phyloP scores from a whole-genome alignment of 2,888 invertebrate genomes.

The Lithophane semibrunnea region DNA sequence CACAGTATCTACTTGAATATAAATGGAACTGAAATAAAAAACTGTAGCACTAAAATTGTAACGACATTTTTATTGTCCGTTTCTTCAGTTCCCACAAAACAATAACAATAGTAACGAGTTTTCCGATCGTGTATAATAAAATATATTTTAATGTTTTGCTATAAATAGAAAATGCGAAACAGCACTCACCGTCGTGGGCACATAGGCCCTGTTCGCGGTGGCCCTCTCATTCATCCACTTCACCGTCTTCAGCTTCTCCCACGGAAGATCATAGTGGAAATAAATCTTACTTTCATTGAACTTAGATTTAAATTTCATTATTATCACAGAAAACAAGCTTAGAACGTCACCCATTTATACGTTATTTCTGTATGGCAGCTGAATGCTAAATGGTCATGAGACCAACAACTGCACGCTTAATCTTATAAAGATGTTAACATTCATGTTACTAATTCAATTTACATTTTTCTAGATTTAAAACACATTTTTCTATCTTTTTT shows the following conservation, averaged over 20 bases:
- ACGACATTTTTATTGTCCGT: neutral
- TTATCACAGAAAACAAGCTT: conserved; percentile 89
- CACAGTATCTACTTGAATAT: too few relatives aligned
- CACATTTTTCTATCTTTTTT: conserved; percentile 66
- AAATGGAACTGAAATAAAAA: neutral
- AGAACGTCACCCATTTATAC: conserved; percentile 88
- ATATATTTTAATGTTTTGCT: conserved; percentile 33
- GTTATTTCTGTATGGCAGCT: conserved; percentile 71
- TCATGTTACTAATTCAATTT: conserved; percentile 84
- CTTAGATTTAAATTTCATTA: conserved; percentile 90
- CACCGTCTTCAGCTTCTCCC: conserved; percentile 87
- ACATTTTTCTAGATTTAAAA: conserved; percentile 76
- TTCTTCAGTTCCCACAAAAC: neutral
- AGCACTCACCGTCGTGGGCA: conserved; percentile 93
- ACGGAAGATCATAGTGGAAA: conserved; percentile 86
- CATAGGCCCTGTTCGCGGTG: conserved; percentile 94
- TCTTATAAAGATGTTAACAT: conserved; percentile 74
- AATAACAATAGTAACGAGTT: conserved; percentile 18
- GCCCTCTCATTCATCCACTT: conserved; percentile 96
- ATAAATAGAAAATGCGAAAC: conserved; percentile 28
- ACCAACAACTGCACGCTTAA: conserved; percentile 78
- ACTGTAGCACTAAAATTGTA: neutral
- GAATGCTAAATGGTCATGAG: conserved; percentile 84
- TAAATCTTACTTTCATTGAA: conserved; percentile 87
- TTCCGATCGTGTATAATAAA: neutral